Evolutionary conservation across 2,113 vertebrate genomes (phyloP), one percentile per base, ranked within the genome.

Genomic region (Trachemys scripta): DNA sequence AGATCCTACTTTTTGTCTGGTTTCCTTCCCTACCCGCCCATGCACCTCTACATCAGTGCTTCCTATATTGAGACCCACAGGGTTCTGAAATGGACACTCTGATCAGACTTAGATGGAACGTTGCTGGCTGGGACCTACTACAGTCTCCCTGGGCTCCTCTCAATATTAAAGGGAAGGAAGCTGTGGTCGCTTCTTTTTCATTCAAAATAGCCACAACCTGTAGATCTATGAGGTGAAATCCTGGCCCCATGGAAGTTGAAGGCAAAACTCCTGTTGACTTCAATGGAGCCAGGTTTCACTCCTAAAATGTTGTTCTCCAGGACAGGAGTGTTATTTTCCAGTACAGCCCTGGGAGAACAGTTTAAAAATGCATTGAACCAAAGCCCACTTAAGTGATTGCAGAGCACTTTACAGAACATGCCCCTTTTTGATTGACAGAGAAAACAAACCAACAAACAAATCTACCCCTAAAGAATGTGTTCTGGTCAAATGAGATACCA

Each of bases 1-100:
- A 94, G 79, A 87, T 89, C 27, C 80, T 54, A 59, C 65, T 97
- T 87, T 86, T 50, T 72, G 42, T 65, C 49, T 69, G 50, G n/a
- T 89, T 88, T 69, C 31, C 24, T 94, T 93, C 82, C 47, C 85
- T 1, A 1, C n/a, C 69, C 88, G 49, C 84, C 5, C 22, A 50
- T 38, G 27, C 88, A 11, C 54, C 88, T 50, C 47, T 92, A 31
- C 50, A 14, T 35, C 1, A 1, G 5, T 50, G 19, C 12, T 24
- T 85, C 92, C 92, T 86, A 19, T 57, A 69, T 16, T 22, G 10
- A 24, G 31, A 59, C 22, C 59, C 78, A 51, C 22, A 47, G n/a
- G 29, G 13, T 78, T 79, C 19, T 0, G 0, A 47, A 91, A 53
- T 31, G 62, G 69, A 53, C 31, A 56, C 51, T 56, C 38, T 27